Evolutionary conservation across 2,888 invertebrate genomes (phyloP).

Genomic region (Scaptomyza polygonia): DNA sequence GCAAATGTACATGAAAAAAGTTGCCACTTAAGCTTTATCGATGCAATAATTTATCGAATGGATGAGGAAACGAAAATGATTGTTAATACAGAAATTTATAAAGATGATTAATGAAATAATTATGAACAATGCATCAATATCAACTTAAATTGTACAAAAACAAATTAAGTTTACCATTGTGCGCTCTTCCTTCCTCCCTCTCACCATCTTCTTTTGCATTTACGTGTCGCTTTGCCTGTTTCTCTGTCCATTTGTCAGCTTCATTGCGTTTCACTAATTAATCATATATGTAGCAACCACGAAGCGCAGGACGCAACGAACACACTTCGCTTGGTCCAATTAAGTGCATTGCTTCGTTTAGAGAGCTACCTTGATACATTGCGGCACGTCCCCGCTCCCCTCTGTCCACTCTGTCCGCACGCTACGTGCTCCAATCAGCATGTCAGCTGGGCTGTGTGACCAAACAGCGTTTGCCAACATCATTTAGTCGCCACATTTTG

Average conservation of each 20-base stretch:
- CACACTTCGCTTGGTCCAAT: constrained; percentile 58
- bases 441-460: constrained; percentile 33
- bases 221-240: neutral
- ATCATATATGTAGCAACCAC: constrained; percentile 61
- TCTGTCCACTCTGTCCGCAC: constrained; percentile 9
- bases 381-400: neutral
- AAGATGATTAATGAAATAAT: too few relatives aligned
- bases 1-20: too few relatives aligned
- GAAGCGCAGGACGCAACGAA: constrained; percentile 21
- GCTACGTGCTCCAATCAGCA: constrained; percentile 74
- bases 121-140: too few relatives aligned
- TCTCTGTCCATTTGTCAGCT: neutral
- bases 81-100: too few relatives aligned
- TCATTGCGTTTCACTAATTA: constrained; percentile 61
- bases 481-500: constrained; percentile 46
- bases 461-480: constrained; percentile 21
- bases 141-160: neutral
- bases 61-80: too few relatives aligned
- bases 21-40: too few relatives aligned
- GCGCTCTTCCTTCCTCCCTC: neutral
- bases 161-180: neutral
- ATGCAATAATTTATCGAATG: too few relatives aligned
- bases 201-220: too few relatives aligned
- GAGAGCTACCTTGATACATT: constrained; percentile 8
- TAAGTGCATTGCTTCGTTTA: constrained; percentile 70